Conservation (phyloP, 1,140 invertebrate species). For the Theocolax elegans region DNA sequence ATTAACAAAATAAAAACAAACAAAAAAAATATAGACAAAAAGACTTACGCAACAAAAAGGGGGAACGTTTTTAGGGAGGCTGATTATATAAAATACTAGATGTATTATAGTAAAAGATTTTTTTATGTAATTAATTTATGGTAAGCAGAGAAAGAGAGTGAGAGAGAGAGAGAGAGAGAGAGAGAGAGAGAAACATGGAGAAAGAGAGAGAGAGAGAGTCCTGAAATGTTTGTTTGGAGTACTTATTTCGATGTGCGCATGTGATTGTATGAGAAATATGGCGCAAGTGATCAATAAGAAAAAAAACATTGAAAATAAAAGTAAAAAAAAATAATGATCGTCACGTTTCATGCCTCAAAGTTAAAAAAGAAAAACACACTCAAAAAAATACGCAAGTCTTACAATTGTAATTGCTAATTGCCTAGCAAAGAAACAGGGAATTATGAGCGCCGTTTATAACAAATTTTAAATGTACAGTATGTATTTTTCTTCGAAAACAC, state of each 20-base stretch:
- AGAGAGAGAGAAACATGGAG: too few relatives aligned
- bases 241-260: slow-evolving; percentile 53
- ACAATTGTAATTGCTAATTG: slow-evolving; percentile 29
- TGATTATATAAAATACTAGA: slow-evolving; percentile 60
- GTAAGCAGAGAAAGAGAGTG: slow-evolving; percentile 50
- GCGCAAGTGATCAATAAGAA: slow-evolving; percentile 8
- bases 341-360: slow-evolving; percentile 40
- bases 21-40: slow-evolving; percentile 37
- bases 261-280: slow-evolving; percentile 11
- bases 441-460: slow-evolving; percentile 12
- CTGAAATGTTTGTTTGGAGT: slow-evolving; percentile 51
- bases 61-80: slow-evolving; percentile 54
- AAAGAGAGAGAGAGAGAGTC: slow-evolving; percentile 44
- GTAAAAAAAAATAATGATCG: slow-evolving; percentile 44
- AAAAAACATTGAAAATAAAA: slow-evolving; percentile 38
- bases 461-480: slow-evolving; percentile 34
- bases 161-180: slow-evolving; percentile 47
- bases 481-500: slow-evolving; percentile 35
- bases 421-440: slow-evolving; percentile 29
- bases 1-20: slow-evolving; percentile 47
- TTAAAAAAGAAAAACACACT: slow-evolving; percentile 33
- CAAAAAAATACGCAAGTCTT: background rate
- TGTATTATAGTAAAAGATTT: slow-evolving; percentile 65
- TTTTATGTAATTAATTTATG: slow-evolving; percentile 67
- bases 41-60: slow-evolving; percentile 40